Conservation (phyloP, 2,113 vertebrate species). For the Odontesthes bonariensis region DNA sequence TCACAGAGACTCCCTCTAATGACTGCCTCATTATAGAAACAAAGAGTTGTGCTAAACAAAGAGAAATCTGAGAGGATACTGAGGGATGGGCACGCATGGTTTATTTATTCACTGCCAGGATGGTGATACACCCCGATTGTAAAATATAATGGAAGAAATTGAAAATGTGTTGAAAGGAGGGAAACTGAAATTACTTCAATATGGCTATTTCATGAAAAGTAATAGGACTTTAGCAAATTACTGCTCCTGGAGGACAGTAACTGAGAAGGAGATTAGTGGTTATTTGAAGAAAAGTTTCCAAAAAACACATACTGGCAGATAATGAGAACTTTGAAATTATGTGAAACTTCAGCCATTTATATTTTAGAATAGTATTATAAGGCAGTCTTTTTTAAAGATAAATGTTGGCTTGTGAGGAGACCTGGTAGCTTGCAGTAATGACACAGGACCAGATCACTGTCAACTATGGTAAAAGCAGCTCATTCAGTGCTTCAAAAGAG, state of each 20-base stretch:
- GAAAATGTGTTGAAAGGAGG: background rate
- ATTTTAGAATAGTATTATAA: too few relatives aligned
- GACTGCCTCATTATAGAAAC: constrained; percentile 77
- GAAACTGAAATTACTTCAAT: background rate
- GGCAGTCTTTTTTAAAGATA: too few relatives aligned
- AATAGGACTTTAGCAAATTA: background rate
- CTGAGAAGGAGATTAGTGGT: background rate
- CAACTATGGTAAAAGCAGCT: too few relatives aligned
- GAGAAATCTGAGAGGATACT: constrained; percentile 52
- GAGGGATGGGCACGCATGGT: constrained; percentile 49
- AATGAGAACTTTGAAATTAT: background rate
- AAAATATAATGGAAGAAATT: constrained; percentile 30
- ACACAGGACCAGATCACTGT: too few relatives aligned
- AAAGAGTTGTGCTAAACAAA: constrained; percentile 71
- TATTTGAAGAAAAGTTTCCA: background rate
- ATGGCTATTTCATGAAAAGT: background rate
- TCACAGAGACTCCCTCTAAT: constrained; percentile 72
- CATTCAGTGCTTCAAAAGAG: too few relatives aligned
- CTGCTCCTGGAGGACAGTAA: background rate
- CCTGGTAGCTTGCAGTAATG: too few relatives aligned
- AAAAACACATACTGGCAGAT: background rate
- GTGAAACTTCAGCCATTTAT: too few relatives aligned
- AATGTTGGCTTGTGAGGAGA: too few relatives aligned
- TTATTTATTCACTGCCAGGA: constrained; percentile 50
- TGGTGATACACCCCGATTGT: constrained; percentile 36